Conservation (phyloP, 2,797 vertebrate species). For the Rhinoraja longicauda region DNA sequence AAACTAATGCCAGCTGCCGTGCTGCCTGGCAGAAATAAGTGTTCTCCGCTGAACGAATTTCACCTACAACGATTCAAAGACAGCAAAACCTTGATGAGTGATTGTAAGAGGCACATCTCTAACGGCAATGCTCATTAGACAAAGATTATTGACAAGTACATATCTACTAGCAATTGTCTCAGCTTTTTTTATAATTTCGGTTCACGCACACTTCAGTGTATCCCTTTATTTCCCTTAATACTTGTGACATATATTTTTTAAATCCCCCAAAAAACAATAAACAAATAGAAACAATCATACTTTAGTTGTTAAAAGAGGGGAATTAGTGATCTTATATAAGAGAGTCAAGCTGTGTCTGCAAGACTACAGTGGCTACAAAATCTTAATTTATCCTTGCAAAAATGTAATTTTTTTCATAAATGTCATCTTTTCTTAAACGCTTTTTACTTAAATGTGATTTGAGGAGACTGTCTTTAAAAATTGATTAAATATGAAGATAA, state of each 20-base stretch:
- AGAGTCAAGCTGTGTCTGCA: not conserved
- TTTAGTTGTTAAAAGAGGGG: not conserved
- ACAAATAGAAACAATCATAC: not conserved
- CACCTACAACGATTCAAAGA: slow-evolving; percentile 59
- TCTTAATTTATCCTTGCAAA: not conserved
- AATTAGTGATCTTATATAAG: not conserved
- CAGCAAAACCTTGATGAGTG: not conserved
- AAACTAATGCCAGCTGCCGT: slow-evolving; percentile 80
- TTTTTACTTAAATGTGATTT: not conserved
- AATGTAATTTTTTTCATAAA: not conserved
- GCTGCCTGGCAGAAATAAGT: slow-evolving; percentile 97
- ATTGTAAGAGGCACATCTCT: not conserved
- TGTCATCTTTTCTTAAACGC: not conserved
- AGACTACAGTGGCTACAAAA: not conserved
- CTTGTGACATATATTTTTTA: not conserved
- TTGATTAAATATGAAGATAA: not conserved
- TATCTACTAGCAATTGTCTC: not conserved
- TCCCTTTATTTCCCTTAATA: not conserved
- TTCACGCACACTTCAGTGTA: not conserved
- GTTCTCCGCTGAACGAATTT: slow-evolving; percentile 84
- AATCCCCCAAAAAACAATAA: not conserved
- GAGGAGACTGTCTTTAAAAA: not conserved
- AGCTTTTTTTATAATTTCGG: not conserved
- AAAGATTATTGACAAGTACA: not conserved
- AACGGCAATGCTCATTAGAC: not conserved